These are phyloP conservation scores for Drosophila austrosaltans DNA, from an alignment of 2,888 invertebrate species.

Conservation along the genomic window DNA sequence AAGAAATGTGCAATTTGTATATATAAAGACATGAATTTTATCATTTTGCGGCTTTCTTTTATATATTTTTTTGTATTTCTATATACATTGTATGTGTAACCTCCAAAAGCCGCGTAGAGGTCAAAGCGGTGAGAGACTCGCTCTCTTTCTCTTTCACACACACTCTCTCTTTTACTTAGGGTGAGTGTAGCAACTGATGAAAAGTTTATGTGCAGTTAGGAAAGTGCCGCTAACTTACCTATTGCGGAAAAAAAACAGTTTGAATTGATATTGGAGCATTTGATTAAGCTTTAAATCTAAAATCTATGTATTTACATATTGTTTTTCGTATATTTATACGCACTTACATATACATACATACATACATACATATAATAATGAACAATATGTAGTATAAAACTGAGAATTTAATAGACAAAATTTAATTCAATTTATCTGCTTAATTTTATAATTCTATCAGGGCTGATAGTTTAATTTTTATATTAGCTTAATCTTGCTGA, in stretches of 20 bases:
- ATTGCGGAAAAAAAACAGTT: neutral
- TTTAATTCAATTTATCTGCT: too few relatives aligned
- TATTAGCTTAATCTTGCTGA: too few relatives aligned
- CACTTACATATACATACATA: too few relatives aligned
- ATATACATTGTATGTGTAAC: constrained; percentile 60
- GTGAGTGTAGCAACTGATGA: constrained; percentile 6
- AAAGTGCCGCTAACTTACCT: neutral
- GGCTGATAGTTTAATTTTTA: too few relatives aligned
- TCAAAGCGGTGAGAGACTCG: constrained; percentile 54
- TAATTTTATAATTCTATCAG: too few relatives aligned
- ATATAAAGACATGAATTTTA: neutral
- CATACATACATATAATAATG: too few relatives aligned
- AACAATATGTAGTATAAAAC: too few relatives aligned
- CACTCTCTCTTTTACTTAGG: constrained; percentile 20
- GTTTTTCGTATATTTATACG: too few relatives aligned
- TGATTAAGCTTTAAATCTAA: too few relatives aligned
- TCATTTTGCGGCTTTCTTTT: constrained; percentile 23
- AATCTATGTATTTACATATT: too few relatives aligned
- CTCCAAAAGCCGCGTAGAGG: constrained; percentile 76
- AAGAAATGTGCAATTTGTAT: constrained; percentile 19
- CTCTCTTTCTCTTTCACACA: constrained; percentile 23
- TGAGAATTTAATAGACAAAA: too few relatives aligned
- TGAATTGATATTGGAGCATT: too few relatives aligned
- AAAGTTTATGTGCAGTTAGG: constrained; percentile 6
- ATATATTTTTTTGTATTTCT: constrained; percentile 28